phyloP scores from a whole-genome alignment of 2,888 invertebrate species.

The Caenorhabditis sp. region DNA sequence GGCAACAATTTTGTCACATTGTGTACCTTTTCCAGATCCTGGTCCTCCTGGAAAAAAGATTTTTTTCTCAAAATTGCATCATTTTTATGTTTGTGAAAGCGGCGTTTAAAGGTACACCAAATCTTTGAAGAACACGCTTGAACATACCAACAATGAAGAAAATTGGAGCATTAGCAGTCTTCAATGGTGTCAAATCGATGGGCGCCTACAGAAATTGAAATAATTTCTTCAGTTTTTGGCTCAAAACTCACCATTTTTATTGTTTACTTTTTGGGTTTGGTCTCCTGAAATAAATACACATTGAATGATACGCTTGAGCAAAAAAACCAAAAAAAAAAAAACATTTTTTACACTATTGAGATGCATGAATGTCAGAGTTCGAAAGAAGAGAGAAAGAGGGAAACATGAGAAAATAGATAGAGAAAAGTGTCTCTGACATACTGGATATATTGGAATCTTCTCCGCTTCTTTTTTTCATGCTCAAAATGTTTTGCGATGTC shows the following conservation, averaged over 20 bases:
- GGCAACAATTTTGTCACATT: conserved; percentile 78
- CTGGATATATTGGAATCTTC: not conserved
- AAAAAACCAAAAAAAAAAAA: not conserved
- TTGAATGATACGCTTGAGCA: not conserved
- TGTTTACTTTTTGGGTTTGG: not conserved
- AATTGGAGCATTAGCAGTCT: conserved; percentile 67
- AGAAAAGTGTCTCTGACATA: not conserved
- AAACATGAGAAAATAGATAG: not conserved
- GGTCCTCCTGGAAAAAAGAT: conserved; percentile 77
- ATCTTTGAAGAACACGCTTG: too few species aligned
- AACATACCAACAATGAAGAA: conserved; percentile 69
- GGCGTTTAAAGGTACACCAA: too few species aligned
- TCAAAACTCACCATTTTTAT: not conserved
- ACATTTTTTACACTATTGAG: not conserved
- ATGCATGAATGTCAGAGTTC: not conserved
- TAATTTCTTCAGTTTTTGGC: not conserved
- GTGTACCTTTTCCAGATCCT: conserved; percentile 85
- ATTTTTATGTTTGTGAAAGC: too few species aligned
- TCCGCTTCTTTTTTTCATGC: not conserved
- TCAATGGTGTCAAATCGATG: conserved; percentile 66
- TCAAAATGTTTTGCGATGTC: not conserved
- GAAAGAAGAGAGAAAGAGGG: not conserved
- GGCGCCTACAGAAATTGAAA: conserved; percentile 22
- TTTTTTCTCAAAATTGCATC: not conserved
- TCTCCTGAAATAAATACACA: not conserved